Evolutionary conservation across 2,113 vertebrate species (phyloP), one percentile per base, ranked within the genome.

Genomic region (Scartelaos histophorus): DNA sequence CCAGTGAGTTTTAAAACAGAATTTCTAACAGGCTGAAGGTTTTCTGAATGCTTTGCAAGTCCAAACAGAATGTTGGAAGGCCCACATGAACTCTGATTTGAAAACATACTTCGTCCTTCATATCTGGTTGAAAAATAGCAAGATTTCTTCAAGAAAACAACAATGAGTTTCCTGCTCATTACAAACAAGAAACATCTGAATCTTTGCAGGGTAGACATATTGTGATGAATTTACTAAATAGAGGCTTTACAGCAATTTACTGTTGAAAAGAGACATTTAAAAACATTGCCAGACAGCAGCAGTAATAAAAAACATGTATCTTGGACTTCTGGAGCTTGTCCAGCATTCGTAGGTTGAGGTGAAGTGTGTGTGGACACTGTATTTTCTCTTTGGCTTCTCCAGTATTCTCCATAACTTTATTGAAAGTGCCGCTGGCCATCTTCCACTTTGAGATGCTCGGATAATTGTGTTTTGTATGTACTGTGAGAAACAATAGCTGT

Each of bases 341-440:
- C 15, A 0, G 51, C 45, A 24, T 70, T 17, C 29, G 69, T 68
- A 65, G 67, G 72, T 71, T 84, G 69, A 77, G 81, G 85, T 78
- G 73, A 74, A 76, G 80, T 34, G 66, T 61, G 49, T 1, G 12
- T 65, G 76, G 73, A 66, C 35, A 16, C 24, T 38, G 1, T 56
- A 21, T 67, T 74, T 67, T 0, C 60, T 64, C 51, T 67, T 78
- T 45, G 61, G 34, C 56, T 85, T 80, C 45, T 66, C 68, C 43
- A 7, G 47, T 69, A 13, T 75, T 68, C 24, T 65, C 64, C 56
- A 35, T 68, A 72, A 84, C 69, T 74, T 67, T 76, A 56, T 21
- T 21, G 17, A 54, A 43, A 34, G 21, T 0, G 47, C 80, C 70
- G 5, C 5, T 17, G 78, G 66, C 74, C 5, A 38, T 77, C 57